phyloP scores from a whole-genome alignment of 1,140 invertebrate genomes.

The Papilio helenus region DNA sequence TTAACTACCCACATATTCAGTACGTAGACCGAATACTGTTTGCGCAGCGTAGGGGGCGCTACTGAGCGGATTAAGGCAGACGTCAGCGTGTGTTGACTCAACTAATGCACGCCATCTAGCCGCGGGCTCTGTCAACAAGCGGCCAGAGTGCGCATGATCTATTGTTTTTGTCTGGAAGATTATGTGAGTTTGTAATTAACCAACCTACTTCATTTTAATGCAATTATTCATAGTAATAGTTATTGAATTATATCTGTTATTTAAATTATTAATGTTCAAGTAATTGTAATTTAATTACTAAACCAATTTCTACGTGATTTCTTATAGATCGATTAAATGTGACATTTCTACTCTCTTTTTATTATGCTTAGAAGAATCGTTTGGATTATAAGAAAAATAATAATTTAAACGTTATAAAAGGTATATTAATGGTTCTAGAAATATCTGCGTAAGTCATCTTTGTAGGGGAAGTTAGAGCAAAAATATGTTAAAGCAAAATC shows the following conservation, averaged over 20 bases:
- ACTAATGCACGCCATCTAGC: constrained; percentile 79
- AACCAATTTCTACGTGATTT: too few species aligned
- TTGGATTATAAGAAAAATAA: not conserved
- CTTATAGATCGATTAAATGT: too few species aligned
- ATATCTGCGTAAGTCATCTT: constrained; percentile 47
- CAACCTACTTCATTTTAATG: constrained; percentile 3
- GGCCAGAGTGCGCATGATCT: constrained; percentile 44
- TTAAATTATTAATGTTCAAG: too few species aligned
- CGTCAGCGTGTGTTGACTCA: constrained; percentile 63
- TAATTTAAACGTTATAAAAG: constrained; percentile 16
- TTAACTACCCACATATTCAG: not conserved
- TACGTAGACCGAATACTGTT: constrained; percentile 40
- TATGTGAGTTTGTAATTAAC: constrained; percentile 54
- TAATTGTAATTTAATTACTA: too few species aligned
- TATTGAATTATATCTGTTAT: too few species aligned
- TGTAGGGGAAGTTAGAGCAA: constrained; percentile 49
- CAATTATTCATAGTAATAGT: not conserved
- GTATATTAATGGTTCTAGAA: constrained; percentile 20
- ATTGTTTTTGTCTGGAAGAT: constrained; percentile 60
- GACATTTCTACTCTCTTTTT: too few species aligned
- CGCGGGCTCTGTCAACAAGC: constrained; percentile 67
- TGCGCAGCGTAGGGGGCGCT: constrained; percentile 49
- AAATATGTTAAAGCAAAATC: constrained; percentile 73
- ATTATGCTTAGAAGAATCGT: not conserved
- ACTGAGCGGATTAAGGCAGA: constrained; percentile 58